Percentiles rank a stretch among this genome's conserved stretches.
These are phyloP conservation scores for Encarsia formosa DNA, from an alignment of 2,888 invertebrate genomes.

Conservation along the genomic window DNA sequence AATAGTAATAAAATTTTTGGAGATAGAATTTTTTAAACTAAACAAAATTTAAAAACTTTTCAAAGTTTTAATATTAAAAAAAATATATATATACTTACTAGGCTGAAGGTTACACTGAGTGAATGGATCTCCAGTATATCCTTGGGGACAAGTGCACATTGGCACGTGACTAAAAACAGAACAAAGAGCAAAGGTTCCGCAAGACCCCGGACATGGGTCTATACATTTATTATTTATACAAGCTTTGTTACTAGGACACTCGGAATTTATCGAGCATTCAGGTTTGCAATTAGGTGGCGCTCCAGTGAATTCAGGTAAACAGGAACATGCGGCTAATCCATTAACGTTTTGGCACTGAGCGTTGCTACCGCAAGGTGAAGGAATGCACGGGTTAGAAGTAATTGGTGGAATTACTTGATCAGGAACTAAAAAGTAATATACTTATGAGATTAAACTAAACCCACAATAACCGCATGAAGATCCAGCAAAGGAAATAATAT, in stretches of 20 bases:
- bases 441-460: background rate
- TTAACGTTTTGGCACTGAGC: constrained; percentile 72
- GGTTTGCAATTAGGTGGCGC: constrained; percentile 50
- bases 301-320: constrained; percentile 52
- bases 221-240: constrained; percentile 54
- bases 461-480: no score
- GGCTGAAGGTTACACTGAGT: constrained; percentile 44
- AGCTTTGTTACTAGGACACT: constrained; percentile 53
- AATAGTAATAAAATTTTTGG: background rate
- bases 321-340: constrained; percentile 63
- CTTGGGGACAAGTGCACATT: constrained; percentile 53
- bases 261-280: constrained; percentile 51
- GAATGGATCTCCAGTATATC: constrained; percentile 55
- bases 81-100: constrained; percentile 55
- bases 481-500: background rate
- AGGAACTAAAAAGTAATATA: constrained; percentile 12
- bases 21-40: no score
- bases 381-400: constrained; percentile 68
- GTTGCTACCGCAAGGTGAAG: constrained; percentile 79
- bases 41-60: background rate
- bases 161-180: constrained; percentile 54
- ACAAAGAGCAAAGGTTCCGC: constrained; percentile 53
- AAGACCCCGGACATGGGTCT: constrained; percentile 55
- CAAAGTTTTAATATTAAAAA: background rate
- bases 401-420: constrained; percentile 56